Evolutionary conservation across 2,797 vertebrate species (phyloP).

Genomic region (Cuculus canorus): DNA sequence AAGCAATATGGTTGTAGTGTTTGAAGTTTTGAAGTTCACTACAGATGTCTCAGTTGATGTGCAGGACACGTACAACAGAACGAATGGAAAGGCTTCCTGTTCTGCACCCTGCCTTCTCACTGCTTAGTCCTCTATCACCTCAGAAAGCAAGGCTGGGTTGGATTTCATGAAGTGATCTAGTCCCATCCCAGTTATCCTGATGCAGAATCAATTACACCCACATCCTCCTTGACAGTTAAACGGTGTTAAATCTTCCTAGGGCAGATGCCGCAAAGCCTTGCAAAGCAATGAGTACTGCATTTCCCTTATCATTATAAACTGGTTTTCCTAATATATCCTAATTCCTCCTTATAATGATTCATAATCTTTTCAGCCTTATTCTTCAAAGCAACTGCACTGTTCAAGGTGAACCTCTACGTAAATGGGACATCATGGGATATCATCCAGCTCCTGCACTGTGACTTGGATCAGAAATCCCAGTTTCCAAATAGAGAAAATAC

Average conservation of each 20-base stretch:
- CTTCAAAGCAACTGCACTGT: not conserved
- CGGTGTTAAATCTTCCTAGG: accelerated
- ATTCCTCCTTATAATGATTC: not conserved
- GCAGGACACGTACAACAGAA: no score
- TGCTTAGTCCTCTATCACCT: accelerated
- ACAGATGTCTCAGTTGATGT: accelerated
- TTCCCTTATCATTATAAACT: accelerated
- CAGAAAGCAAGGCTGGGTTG: not conserved
- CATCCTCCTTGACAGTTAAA: not conserved
- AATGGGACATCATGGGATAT: not conserved
- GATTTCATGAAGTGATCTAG: not conserved
- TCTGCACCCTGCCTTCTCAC: not conserved
- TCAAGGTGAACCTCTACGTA: not conserved
- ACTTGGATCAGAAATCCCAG: not conserved
- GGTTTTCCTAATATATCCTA: not conserved
- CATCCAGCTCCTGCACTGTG: not conserved
- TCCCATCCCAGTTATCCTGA: not conserved
- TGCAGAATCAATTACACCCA: not conserved
- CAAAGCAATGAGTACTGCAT: not conserved
- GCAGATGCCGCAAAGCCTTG: not conserved
- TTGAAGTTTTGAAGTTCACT: not conserved
- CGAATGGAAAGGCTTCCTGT: not conserved
- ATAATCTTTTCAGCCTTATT: not conserved
- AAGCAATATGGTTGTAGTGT: not conserved
- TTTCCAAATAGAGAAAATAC: not conserved